A percentile compares a stretch with the other conserved stretches of the same genome.
Evolutionary conservation across 2,797 vertebrate species (phyloP).

Genomic region (Gymnoscopelus microlampas): DNA sequence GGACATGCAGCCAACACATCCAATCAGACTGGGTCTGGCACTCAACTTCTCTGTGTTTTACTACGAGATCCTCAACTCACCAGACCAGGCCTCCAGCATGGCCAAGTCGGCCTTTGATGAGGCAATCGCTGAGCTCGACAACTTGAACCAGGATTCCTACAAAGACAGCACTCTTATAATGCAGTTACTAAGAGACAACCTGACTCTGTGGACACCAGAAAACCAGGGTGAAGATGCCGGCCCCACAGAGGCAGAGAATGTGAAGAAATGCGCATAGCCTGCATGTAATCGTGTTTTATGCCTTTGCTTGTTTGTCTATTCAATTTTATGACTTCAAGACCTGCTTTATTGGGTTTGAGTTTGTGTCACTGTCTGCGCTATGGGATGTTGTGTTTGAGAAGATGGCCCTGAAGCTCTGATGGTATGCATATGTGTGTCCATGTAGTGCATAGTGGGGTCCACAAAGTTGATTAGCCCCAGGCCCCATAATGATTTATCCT

Average conservation of each 20-base stretch:
- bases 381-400: too few species aligned
- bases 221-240: conserved; percentile 96
- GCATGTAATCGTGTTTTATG: too few species aligned
- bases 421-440: too few species aligned
- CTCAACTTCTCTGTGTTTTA: conserved; percentile 99
- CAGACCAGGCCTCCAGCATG: conserved; percentile 94
- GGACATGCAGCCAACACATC: conserved; percentile 98
- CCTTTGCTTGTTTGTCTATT: too few species aligned
- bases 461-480: too few species aligned
- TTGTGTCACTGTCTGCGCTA: too few species aligned
- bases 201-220: conserved; percentile 99
- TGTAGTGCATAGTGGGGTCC: too few species aligned
- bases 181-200: conserved; percentile 99
- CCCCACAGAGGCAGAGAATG: conserved; percentile 93
- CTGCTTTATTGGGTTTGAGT: too few species aligned
- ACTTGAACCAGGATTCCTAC: conserved; percentile 98
- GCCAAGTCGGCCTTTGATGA: conserved; percentile 98
- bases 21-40: conserved; percentile 96
- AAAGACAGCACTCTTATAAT: conserved; percentile 99
- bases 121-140: conserved; percentile 97
- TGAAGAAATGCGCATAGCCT: too few species aligned
- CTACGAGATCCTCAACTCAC: conserved; percentile 98
- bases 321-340: too few species aligned
- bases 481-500: too few species aligned
- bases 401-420: too few species aligned